phyloP scores from a whole-genome alignment of 2,113 vertebrate genomes.

The Hyperoodon ampullatus region DNA sequence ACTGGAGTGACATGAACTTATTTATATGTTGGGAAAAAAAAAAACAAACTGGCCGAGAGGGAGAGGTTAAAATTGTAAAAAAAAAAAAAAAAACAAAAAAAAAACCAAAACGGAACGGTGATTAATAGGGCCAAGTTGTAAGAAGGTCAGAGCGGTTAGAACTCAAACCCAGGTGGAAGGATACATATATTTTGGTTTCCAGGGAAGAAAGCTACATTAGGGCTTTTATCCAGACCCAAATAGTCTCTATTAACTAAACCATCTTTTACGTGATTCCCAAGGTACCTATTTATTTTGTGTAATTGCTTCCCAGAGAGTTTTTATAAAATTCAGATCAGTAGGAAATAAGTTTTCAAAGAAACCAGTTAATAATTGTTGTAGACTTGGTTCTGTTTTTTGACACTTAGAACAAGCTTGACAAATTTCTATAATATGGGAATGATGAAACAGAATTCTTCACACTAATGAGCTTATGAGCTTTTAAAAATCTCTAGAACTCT shows the following conservation, averaged over 20 bases:
- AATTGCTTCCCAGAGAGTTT: neutral
- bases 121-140: neutral
- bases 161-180: neutral
- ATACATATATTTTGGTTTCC: neutral
- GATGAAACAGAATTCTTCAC: slow-evolving; percentile 7
- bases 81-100: neutral
- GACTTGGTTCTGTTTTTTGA: neutral
- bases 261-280: neutral
- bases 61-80: neutral
- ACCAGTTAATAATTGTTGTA: neutral
- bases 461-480: neutral
- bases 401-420: neutral
- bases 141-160: neutral
- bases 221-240: neutral
- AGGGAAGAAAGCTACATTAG: neutral
- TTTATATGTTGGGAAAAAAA: neutral
- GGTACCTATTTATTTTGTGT: neutral
- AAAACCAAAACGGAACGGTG: neutral
- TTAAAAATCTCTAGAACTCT: neutral
- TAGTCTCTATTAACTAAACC: neutral
- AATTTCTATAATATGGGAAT: neutral
- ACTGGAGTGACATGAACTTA: neutral
- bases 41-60: neutral
- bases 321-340: neutral
- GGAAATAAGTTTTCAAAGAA: slow-evolving; percentile 46